Evolutionary conservation across 2,888 invertebrate species (phyloP), one percentile per base, ranked within the genome.

Genomic region (Parelbella ahira): DNA sequence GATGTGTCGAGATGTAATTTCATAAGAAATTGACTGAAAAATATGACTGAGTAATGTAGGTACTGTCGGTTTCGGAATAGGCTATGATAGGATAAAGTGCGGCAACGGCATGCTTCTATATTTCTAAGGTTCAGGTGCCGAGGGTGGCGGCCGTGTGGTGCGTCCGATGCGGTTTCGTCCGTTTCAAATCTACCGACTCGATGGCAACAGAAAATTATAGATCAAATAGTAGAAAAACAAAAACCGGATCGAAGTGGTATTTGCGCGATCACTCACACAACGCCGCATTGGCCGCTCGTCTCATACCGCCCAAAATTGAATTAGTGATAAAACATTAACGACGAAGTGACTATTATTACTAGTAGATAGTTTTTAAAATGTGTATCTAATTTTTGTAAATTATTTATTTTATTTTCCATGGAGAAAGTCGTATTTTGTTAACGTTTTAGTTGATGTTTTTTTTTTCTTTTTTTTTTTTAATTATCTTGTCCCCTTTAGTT

Each of bases 361-460:
- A 81, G 76, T 72, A 70, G 68, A 63, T 80, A 79, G 74, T 62
- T 70, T n/a, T 62, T 76, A 51, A 73, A 80, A 81, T 76, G 76
- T 83, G 84, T 86, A 86, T 81, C 71, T 86, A 81, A 83, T 81
- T 78, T n/a, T n/a, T 86, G 86, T 86, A 86, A 83, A 86, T 87
- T 86, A 84, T 69, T 71, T 71, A 69, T 82, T 83, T 78, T 81
- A 82, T 84, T 86, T 84, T 86, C 82, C 75, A 86, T 86, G 86
- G 86, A 86, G 81, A 86, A 86, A 79, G 81, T 80, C 68, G 86
- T 87, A 87, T 86, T 87, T 86, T 87, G 84, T 87, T 87, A 86
- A 87, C 83, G 86, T 86, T 87, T 81, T 87, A 87, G 86, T 86
- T 86, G 84, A 84, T 86, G 79, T 82, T 86, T 81, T 68, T 68